Evolutionary conservation across 1,140 invertebrate species (phyloP).

Genomic region (Heliconius hermathena): DNA sequence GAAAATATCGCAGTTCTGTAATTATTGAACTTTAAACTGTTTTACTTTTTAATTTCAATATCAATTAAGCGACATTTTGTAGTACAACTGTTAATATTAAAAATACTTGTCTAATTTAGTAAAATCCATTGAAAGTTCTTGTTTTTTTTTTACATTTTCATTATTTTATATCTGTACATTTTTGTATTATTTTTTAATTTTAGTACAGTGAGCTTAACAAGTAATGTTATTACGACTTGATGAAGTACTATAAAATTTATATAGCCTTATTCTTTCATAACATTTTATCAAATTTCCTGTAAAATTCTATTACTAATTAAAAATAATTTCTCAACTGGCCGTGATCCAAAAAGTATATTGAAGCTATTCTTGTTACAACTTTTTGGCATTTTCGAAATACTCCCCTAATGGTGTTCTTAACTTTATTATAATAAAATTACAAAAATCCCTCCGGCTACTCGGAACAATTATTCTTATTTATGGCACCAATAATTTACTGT

Average conservation of each 20-base stretch:
- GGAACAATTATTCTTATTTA: slow-evolving; percentile 76
- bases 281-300: not conserved
- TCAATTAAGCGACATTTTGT: not conserved
- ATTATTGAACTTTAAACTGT: not conserved
- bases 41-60: not conserved
- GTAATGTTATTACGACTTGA: not conserved
- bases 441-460: slow-evolving; percentile 68
- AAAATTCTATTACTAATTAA: slow-evolving; percentile 15
- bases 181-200: not conserved
- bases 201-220: not conserved
- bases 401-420: slow-evolving; percentile 57
- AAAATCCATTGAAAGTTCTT: too few relatives aligned
- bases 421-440: slow-evolving; percentile 77
- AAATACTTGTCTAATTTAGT: too few relatives aligned
- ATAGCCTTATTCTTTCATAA: not conserved
- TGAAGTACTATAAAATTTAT: not conserved
- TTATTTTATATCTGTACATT: not conserved
- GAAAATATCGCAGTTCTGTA: not conserved
- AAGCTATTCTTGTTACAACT: slow-evolving; percentile 19
- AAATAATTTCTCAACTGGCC: slow-evolving; percentile 11
- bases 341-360: slow-evolving; percentile 13
- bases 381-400: slow-evolving; percentile 44
- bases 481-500: slow-evolving; percentile 71
- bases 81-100: not conserved
- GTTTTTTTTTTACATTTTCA: too few relatives aligned